Evolutionary conservation across 2,113 vertebrate species (phyloP), one percentile per base, ranked within the genome.

Genomic region (Antigone vipio): DNA sequence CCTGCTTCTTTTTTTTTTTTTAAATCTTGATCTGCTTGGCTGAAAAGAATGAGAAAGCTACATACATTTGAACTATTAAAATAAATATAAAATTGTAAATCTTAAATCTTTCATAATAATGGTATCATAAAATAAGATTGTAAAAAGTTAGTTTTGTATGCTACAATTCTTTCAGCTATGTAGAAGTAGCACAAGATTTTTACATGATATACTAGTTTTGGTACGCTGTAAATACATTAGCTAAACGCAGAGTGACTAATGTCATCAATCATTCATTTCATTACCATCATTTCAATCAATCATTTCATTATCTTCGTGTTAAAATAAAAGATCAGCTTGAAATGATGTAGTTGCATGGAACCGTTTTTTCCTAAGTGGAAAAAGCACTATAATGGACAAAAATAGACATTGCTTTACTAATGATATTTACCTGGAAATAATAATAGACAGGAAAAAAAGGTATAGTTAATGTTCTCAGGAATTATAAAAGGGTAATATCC

Each of bases 261-360:
- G 35, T 17, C 84, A 91, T 77, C 73, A 42, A 67, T 74, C 79
- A 87, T 67, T 73, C 72, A 59, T 62, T 80, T 84, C 63, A 56
- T 56, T 74, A 45, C 63, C 75, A 50, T 68, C n/a, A 72, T 88
- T 88, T 83, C 79, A 56, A 84, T 95, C 95, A 89, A 82, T 88
- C 88, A 64, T 52, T 93, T 93, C 58, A 88, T 94, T 97, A 92
- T 72, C 74, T 75, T 62, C 42, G 20, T 2, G 75, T 56, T 78
- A 35, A 85, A 86, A 92, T 30, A 49, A 81, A 93, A 85, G 6
- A 89, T 21, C 77, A 47, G 85, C 72, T 72, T 30, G 27, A 72
- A 75, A 68, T 63, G 50, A 78, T 63, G 69, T 16, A 64, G 56
- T 34, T 64, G 40, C 93, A 72, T 0, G 56, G 84, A 50, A 67